Base-by-base conservation (phyloP, 2,797 vertebrate genomes). In the Myripristis murdjan region DNA sequence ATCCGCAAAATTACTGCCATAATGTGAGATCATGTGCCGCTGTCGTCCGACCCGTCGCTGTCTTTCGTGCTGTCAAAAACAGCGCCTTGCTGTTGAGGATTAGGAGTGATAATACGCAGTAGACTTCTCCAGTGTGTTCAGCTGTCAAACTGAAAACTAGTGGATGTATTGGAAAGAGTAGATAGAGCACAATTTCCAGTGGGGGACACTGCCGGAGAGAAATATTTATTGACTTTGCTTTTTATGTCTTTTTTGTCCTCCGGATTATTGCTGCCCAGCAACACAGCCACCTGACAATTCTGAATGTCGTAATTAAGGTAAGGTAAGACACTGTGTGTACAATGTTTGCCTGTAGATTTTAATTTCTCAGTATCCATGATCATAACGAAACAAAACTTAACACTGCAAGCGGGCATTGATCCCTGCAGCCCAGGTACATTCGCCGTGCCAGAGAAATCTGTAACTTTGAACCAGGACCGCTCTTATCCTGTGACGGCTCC, bases 271-370 rank as follows among this genome's bases (percentile, higher is more conserved):
- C 91, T 92, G 89, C 91, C 89, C 92, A 90, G 93, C 93, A 92
- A 94, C 90, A 93, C 92, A 87, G 89, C 89, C 92, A 94, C 92
- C 94, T 94, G 93, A 94, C 93, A 93, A 91, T 91, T 89, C 92
- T 92, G 93, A 91, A 95, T 95, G 94, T 94, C 92, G 91, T 94
- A 90, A 92, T 95, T 91, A 93, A 95, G 94, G 95, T 95, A 94
- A 95, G 94, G 72, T 89, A 85, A 84, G 75, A 85, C 85, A 28
- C 28, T 28, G n/a, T n/a, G 49, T 73, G 80, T 62, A 64, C 69
- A 0, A 9, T 28, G 73, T 84, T 64, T 61, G 20, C 31, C 58
- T 59, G 39, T 37, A 23, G 46, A 2, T 64, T 84, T 73, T 77
- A 41, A 75, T 79, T 51, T 5, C 48, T 4, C 24, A 51, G 10